Evolutionary conservation across 2,888 invertebrate species (phyloP).

Genomic region (Apoderus coryli): DNA sequence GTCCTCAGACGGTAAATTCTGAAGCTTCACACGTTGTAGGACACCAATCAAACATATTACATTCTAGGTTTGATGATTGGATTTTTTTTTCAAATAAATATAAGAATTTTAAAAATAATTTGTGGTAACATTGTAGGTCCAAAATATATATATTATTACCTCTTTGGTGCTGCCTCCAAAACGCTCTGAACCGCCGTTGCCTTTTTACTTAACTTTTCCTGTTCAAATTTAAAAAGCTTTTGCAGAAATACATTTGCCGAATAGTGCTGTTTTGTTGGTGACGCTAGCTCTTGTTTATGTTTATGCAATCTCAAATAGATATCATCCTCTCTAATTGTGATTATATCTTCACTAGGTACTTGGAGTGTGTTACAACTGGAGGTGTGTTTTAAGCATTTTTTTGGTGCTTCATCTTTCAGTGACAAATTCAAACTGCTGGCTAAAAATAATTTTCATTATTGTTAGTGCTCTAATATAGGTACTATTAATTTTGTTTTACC

Average conservation of each 20-base stretch:
- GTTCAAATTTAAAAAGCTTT: conserved; percentile 41
- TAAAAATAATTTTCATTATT: conserved; percentile 2
- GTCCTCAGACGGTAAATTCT: too few relatives aligned
- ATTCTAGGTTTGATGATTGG: too few relatives aligned
- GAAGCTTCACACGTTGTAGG: too few relatives aligned
- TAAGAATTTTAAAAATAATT: too few relatives aligned
- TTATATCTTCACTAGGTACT: conserved; percentile 36
- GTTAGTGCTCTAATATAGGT: neutral
- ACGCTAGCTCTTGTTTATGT: conserved; percentile 10
- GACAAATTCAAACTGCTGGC: conserved; percentile 26
- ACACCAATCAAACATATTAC: too few relatives aligned
- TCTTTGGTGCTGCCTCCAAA: conserved; percentile 26
- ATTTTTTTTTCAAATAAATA: too few relatives aligned
- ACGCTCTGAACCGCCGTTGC: conserved; percentile 20
- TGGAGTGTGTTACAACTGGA: conserved; percentile 56
- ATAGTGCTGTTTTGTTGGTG: conserved; percentile 30
- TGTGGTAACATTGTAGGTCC: too few relatives aligned
- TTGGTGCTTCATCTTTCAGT: conserved; percentile 29
- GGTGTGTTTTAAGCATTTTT: conserved; percentile 41
- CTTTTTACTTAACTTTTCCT: conserved; percentile 20
- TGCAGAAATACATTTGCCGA: conserved; percentile 46
- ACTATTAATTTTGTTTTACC: conserved; percentile 8
- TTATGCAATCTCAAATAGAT: conserved; percentile 18
- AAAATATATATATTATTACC: too few relatives aligned
- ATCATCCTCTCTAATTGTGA: conserved; percentile 30